phyloP scores from a whole-genome alignment of 1,140 invertebrate species.

The Ceratina japonica region DNA sequence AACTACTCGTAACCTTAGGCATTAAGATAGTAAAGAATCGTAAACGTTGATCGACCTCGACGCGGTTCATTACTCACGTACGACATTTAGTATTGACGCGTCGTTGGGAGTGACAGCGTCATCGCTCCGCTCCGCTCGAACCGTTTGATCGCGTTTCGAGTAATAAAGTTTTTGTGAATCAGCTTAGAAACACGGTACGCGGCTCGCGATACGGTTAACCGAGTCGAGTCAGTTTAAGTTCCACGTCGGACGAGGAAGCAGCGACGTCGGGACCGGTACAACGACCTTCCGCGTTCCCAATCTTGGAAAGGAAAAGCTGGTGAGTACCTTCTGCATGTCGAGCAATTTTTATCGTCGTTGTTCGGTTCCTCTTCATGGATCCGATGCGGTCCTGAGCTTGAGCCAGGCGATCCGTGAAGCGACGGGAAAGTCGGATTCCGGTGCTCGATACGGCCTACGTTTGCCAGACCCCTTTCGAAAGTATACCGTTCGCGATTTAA shows the following conservation, averaged over 20 bases:
- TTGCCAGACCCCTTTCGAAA: too few relatives aligned
- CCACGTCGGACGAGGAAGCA: constrained; percentile 40
- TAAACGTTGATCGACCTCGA: too few relatives aligned
- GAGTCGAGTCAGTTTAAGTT: constrained; percentile 28
- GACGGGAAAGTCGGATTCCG: background rate
- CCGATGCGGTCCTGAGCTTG: background rate
- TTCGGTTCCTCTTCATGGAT: background rate
- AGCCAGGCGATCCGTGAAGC: background rate
- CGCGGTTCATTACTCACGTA: too few relatives aligned
- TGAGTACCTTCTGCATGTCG: constrained; percentile 29
- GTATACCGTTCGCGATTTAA: too few relatives aligned
- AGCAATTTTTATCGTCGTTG: background rate
- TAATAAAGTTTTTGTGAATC: constrained; percentile 39
- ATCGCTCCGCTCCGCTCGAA: background rate
- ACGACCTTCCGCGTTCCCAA: background rate
- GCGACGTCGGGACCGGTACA: constrained; percentile 4
- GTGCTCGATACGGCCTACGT: background rate
- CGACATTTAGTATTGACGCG: too few relatives aligned
- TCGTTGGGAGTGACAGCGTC: background rate
- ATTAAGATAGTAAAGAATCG: too few relatives aligned
- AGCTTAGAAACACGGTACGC: constrained; percentile 31
- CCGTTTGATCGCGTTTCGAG: constrained; percentile 9
- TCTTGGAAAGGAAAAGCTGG: background rate
- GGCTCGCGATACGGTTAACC: background rate
- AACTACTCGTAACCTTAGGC: too few relatives aligned